These are phyloP conservation scores for Palythoa heliodiscus DNA, from an alignment of 92 coral and sea anemone species.

Conservation along the genomic window DNA sequence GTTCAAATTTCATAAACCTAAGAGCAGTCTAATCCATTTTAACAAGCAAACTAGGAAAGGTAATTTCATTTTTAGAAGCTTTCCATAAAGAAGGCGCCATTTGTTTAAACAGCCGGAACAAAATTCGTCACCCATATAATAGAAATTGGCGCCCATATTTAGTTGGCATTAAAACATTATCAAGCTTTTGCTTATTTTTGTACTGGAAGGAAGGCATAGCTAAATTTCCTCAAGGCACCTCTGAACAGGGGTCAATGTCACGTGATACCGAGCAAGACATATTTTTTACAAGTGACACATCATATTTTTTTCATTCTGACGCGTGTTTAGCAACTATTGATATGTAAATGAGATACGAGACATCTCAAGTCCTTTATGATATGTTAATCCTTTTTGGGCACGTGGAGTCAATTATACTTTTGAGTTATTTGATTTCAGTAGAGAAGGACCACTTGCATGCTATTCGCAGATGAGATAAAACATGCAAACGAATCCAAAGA, in stretches of 20 bases:
- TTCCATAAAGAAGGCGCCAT: slow-evolving; percentile 16
- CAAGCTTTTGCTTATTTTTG: neutral
- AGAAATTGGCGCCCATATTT: neutral
- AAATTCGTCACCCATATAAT: neutral
- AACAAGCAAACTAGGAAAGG: slow-evolving; percentile 5
- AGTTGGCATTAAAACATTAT: neutral
- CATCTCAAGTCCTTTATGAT: slow-evolving; percentile 18
- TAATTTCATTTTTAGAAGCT: neutral
- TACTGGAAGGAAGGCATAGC: neutral
- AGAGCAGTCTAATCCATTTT: neutral
- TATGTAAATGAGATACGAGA: slow-evolving; percentile 31
- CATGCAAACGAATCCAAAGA: neutral
- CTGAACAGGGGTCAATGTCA: slow-evolving; percentile 25
- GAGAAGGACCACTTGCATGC: slow-evolving; percentile 13
- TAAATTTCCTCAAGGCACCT: neutral
- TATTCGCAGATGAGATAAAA: slow-evolving; percentile 20
- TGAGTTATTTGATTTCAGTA: slow-evolving; percentile 10
- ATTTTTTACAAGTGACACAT: slow-evolving; percentile 4
- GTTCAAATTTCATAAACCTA: neutral
- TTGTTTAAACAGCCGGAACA: slow-evolving; percentile 37
- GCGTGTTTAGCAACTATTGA: neutral
- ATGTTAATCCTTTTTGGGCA: slow-evolving; percentile 65
- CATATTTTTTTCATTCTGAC: neutral
- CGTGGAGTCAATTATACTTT: slow-evolving; percentile 63
- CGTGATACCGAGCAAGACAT: neutral